Evolutionary conservation across 2,797 vertebrate genomes (phyloP), one percentile per base, ranked within the genome.

Genomic region (Buphagus erythrorhynchus): DNA sequence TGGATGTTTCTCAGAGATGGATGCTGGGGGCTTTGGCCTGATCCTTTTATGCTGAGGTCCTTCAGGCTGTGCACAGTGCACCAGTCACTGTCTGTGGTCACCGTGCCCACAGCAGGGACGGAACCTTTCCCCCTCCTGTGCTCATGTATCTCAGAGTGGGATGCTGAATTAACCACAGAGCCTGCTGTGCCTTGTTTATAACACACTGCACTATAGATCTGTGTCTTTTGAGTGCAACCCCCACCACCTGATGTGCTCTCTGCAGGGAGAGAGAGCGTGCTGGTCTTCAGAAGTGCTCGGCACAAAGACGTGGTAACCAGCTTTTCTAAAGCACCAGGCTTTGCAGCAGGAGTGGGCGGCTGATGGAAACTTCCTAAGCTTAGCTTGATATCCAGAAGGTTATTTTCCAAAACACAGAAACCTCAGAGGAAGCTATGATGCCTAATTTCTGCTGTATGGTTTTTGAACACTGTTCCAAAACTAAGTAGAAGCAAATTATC

Each of bases 361-460:
- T 78, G 58, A 66, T 33, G 61, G 62, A 91, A 90, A 76, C 42
- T 94, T 79, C 49, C 69, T 81, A 59, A 57, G 22, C 52, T 75
- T 74, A 75, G 51, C 31, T 77, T 62, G 9, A 18, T 45, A 26
- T 76, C 63, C 35, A 67, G 38, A 67, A 75, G 36, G 15, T 52
- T 77, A 40, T 82, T 95, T 95, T 91, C 40, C 78, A 74, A 87
- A 92, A 66, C 66, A 66, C 21, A 63, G 28, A 61, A 54, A 35
- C 77, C 46, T 85, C 80, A 62, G 71, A 78, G 59, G 69, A 85
- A 85, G 17, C 11, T 46, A 19, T 71, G 40, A 20, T 55, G 36
- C 22, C 22, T 40, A 26, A 82, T 31, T 85, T 57, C n/a, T 63
- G n/a, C 45, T 52, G 4, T 6, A 20, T 19, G 40, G 0, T 40